Percentiles rank a stretch among this genome's conserved stretches.
These are phyloP conservation scores for Epizoanthus scotinus DNA, from an alignment of 92 coral and sea anemone genomes.

Conservation along the genomic window DNA sequence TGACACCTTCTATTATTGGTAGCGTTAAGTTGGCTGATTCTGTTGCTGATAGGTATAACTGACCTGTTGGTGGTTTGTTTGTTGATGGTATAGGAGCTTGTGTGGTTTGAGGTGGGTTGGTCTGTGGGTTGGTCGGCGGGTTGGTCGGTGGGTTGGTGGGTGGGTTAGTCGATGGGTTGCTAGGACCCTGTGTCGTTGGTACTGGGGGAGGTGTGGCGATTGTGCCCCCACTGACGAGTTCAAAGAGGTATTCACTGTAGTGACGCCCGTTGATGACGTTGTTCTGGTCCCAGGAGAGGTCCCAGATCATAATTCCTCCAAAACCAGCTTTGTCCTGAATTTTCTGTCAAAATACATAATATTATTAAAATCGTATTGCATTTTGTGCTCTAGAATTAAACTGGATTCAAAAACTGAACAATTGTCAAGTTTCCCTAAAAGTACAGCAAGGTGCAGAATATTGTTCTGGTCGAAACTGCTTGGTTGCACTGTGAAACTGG, in stretches of 20 bases:
- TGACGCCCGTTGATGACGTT: constrained; percentile 68
- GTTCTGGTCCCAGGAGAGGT: constrained; percentile 87
- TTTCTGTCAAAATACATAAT: constrained; percentile 39
- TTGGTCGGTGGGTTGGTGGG: constrained; percentile 35
- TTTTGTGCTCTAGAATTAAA: background rate
- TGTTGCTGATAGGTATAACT: background rate
- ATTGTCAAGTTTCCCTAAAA: background rate
- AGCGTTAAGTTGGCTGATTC: too few species aligned
- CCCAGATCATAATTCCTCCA: constrained; percentile 88
- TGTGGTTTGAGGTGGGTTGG: constrained; percentile 35
- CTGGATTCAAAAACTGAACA: background rate
- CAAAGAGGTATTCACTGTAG: constrained; percentile 73
- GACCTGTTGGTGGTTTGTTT: constrained; percentile 8
- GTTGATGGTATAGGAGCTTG: constrained; percentile 10
- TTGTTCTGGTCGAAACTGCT: too few species aligned
- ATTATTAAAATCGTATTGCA: background rate
- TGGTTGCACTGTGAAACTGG: too few species aligned
- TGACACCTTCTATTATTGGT: too few species aligned
- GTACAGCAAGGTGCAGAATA: too few species aligned
- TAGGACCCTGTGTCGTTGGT: constrained; percentile 45
- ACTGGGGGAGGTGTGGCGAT: constrained; percentile 22
- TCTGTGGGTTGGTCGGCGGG: constrained; percentile 43
- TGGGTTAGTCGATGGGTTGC: constrained; percentile 29
- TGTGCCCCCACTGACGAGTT: constrained; percentile 58
- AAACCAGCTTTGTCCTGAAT: constrained; percentile 81